phyloP scores from a whole-genome alignment of 2,888 invertebrate genomes.

The Diaperis boleti region DNA sequence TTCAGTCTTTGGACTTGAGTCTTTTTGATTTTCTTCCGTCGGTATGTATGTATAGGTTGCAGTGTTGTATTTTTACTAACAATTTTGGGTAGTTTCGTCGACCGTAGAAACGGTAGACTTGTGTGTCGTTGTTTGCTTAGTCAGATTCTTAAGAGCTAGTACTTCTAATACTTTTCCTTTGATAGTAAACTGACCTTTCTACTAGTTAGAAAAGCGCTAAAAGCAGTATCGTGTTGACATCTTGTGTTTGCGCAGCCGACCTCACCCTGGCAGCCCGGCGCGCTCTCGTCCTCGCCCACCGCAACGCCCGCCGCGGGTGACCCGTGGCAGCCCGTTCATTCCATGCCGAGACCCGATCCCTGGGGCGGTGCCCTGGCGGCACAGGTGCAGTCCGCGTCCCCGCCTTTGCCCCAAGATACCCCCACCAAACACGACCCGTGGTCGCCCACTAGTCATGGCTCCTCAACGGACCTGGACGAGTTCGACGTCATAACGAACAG shows the following conservation, averaged over 20 bases:
- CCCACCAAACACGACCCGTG: conserved; percentile 67
- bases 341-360: conserved; percentile 50
- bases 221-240: too few relatives aligned
- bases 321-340: conserved; percentile 71
- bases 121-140: too few relatives aligned
- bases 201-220: too few relatives aligned
- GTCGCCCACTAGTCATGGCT: conserved; percentile 65
- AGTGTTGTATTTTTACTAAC: conserved; percentile 19
- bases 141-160: too few relatives aligned
- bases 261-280: conserved; percentile 74
- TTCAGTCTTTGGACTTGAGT: conserved; percentile 55
- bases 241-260: conserved; percentile 59
- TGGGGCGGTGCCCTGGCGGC: conserved; percentile 48
- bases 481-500: conserved; percentile 89
- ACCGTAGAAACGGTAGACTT: background rate
- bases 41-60: conserved; percentile 49
- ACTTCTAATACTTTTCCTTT: too few relatives aligned
- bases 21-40: conserved; percentile 49
- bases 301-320: conserved; percentile 62
- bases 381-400: conserved; percentile 35
- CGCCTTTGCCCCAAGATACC: conserved; percentile 4
- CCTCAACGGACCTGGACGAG: conserved; percentile 84
- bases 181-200: too few relatives aligned
- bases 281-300: conserved; percentile 57
- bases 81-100: too few relatives aligned